Percentiles rank a stretch among this genome's conserved stretches.
These are phyloP conservation scores for Hypsibius dujardini DNA, from an alignment of 1,140 invertebrate genomes.

Conservation along the genomic window DNA sequence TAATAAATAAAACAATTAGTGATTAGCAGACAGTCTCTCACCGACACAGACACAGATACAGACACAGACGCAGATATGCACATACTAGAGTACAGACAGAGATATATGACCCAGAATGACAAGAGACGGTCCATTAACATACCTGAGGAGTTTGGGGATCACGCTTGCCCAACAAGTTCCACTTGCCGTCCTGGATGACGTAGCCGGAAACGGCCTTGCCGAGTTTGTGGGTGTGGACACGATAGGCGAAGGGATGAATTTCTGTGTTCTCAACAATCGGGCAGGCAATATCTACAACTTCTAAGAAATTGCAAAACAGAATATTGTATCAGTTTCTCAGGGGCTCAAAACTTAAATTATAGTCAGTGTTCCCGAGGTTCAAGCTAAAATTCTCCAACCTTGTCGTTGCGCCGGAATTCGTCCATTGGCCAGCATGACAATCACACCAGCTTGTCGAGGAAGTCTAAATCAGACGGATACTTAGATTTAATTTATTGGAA, in stretches of 20 bases:
- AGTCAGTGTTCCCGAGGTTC: not conserved
- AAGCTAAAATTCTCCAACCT: conserved; percentile 25
- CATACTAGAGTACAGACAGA: no score
- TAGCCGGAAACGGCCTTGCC: conserved; percentile 74
- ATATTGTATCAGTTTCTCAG: no score
- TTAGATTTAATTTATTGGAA: not conserved
- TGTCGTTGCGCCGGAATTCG: conserved; percentile 45
- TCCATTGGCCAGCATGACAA: conserved; percentile 64
- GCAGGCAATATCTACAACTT: conserved; percentile 42
- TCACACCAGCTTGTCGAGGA: conserved; percentile 63
- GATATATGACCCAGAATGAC: no score
- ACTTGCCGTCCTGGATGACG: conserved; percentile 48
- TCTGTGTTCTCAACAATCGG: conserved; percentile 55
- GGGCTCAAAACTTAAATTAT: not conserved
- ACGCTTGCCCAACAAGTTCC: conserved; percentile 69
- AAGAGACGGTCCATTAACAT: not conserved
- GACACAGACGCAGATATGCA: no score
- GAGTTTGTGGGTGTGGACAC: conserved; percentile 76
- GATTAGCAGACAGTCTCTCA: no score
- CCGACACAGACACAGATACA: no score
- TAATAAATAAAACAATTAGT: no score
- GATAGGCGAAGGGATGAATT: conserved; percentile 81
- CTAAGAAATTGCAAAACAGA: conserved; percentile 17
- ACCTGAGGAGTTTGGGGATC: conserved; percentile 70
- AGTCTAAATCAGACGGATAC: conserved; percentile 29